Evolutionary conservation across 2,888 invertebrate genomes (phyloP).

Genomic region (Lasius fuliginosus): DNA sequence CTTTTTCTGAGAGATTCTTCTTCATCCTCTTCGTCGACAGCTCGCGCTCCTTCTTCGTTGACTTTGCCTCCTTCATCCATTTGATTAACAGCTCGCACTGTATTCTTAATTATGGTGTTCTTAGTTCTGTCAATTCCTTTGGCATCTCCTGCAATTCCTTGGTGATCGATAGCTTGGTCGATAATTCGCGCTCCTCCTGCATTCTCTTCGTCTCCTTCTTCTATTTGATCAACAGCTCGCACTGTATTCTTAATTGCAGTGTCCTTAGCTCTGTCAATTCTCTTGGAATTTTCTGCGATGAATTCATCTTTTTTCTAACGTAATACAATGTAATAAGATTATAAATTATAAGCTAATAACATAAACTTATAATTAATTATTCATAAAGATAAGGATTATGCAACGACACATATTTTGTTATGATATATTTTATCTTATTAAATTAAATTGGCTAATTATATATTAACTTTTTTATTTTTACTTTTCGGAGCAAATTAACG

Average conservation of each 20-base stretch:
- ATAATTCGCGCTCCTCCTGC: neutral
- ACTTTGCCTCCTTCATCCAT: neutral
- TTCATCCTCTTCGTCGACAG: neutral
- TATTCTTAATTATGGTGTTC: neutral
- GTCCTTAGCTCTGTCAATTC: neutral
- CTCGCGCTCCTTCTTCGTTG: neutral
- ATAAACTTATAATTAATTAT: neutral
- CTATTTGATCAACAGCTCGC: neutral
- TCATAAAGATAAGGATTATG: neutral
- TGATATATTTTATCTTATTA: neutral
- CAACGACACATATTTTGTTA: neutral
- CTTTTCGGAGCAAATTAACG: neutral
- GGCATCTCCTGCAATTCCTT: neutral
- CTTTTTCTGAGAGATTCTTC: neutral
- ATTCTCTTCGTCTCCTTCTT: neutral
- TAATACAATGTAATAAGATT: neutral
- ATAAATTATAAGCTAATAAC: neutral
- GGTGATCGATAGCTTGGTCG: neutral
- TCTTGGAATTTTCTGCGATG: neutral
- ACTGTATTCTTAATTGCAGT: neutral
- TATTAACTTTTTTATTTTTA: neutral
- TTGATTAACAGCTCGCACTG: neutral
- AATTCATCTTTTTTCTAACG: neutral
- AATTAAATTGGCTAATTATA: neutral
- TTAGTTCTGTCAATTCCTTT: neutral